Conservation (phyloP, 2,888 invertebrate genomes). For the Parnassius orleans region DNA sequence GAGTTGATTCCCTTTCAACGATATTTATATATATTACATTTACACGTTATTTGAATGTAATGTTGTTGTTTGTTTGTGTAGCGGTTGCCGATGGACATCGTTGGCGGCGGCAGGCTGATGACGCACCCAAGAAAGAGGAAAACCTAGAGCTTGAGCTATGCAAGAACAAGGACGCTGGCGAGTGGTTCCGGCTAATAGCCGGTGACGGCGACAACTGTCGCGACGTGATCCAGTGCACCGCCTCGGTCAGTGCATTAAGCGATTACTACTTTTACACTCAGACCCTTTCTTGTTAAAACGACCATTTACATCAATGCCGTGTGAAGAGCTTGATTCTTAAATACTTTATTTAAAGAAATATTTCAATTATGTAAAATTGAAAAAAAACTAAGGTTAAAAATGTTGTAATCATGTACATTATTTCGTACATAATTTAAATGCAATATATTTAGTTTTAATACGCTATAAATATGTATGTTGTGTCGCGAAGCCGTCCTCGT, state of each 20-base stretch:
- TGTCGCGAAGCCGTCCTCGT: constrained; percentile 25
- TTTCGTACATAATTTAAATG: constrained; percentile 25
- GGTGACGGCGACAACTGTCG: constrained; percentile 96
- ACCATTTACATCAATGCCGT: constrained; percentile 24
- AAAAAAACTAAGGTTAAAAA: constrained; percentile 3
- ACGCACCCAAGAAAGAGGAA: constrained; percentile 88
- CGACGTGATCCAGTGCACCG: constrained; percentile 97
- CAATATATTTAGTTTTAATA: constrained; percentile 22
- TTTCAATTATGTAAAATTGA: background rate
- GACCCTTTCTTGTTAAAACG: constrained; percentile 36
- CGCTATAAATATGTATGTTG: constrained; percentile 28
- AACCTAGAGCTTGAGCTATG: constrained; percentile 94
- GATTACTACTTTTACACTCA: constrained; percentile 39
- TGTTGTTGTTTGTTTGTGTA: constrained; percentile 41
- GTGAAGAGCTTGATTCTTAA: constrained; percentile 13
- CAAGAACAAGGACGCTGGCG: constrained; percentile 96
- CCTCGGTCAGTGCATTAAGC: constrained; percentile 85
- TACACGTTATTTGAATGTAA: constrained; percentile 12
- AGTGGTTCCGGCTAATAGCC: constrained; percentile 95
- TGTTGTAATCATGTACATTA: constrained; percentile 14
- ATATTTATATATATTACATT: background rate
- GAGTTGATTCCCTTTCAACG: constrained; percentile 11
- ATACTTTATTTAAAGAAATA: constrained; percentile 8
- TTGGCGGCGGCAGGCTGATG: constrained; percentile 86
- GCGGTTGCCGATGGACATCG: constrained; percentile 76